These are phyloP conservation scores for Spilarctia lutea DNA, from an alignment of 2,888 invertebrate species.

Conservation along the genomic window DNA sequence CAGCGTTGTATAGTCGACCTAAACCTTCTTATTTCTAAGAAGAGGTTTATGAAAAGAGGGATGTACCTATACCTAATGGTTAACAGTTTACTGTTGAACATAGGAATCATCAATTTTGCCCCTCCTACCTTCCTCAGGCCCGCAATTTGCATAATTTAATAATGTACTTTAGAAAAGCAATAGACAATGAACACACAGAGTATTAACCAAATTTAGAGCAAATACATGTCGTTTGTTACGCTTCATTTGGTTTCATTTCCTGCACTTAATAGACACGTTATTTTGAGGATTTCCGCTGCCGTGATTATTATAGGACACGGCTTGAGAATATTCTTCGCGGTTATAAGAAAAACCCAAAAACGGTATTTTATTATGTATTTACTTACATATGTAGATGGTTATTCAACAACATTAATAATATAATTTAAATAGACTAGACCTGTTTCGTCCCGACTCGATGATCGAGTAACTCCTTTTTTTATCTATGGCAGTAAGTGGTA, in stretches of 20 bases:
- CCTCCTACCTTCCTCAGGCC: no score
- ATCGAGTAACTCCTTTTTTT: no score
- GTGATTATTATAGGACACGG: slow-evolving; percentile 3
- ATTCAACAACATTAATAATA: no score
- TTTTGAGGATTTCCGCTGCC: slow-evolving; percentile 18
- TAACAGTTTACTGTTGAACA: not conserved
- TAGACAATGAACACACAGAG: not conserved
- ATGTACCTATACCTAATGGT: no score
- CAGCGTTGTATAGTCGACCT: no score
- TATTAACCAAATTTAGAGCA: slow-evolving; percentile 1
- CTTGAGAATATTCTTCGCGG: not conserved
- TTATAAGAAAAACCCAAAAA: no score
- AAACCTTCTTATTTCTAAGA: no score
- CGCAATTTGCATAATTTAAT: no score
- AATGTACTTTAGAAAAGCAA: slow-evolving; percentile 46
- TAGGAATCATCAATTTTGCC: not conserved
- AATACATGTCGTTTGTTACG: slow-evolving; percentile 5
- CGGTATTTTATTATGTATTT: not conserved
- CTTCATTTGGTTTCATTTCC: slow-evolving; percentile 15
- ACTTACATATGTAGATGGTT: no score
- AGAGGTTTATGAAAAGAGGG: no score
- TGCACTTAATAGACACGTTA: slow-evolving; percentile 4
- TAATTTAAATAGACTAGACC: not conserved
- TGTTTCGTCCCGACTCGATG: no score
- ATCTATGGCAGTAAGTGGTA: no score